Percentiles rank a stretch among this genome's conserved stretches.
These are phyloP conservation scores for Drosophila neotestacea DNA, from an alignment of 2,888 invertebrate genomes.

Conservation along the genomic window DNA sequence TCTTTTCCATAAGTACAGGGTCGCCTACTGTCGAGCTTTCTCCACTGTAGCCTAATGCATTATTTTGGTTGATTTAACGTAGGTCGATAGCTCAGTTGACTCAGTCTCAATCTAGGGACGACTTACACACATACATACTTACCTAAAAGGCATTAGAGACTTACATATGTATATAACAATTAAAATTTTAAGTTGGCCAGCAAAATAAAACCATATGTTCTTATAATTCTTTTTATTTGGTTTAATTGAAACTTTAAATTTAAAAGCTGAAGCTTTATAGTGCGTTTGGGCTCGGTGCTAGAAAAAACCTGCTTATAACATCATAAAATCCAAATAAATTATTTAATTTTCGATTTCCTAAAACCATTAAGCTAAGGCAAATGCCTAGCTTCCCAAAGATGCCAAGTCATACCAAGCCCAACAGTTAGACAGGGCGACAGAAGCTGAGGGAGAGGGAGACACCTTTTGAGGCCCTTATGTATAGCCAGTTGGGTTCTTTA, in stretches of 20 bases:
- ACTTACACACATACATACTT: slow-evolving; percentile 26
- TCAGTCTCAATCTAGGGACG: slow-evolving; percentile 38
- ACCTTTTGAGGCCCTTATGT: slow-evolving; percentile 39
- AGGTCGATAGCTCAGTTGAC: slow-evolving; percentile 41
- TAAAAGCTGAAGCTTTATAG: slow-evolving; percentile 70
- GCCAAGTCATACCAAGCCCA: slow-evolving; percentile 62
- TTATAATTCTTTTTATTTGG: slow-evolving; percentile 36
- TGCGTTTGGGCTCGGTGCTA: slow-evolving; percentile 37
- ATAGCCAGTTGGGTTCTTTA: slow-evolving; percentile 20
- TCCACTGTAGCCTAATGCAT: too few species aligned
- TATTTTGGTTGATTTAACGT: slow-evolving; percentile 45
- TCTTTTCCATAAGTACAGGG: too few species aligned
- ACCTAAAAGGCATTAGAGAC: slow-evolving; percentile 48
- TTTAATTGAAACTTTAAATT: slow-evolving; percentile 50
- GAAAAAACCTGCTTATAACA: slow-evolving; percentile 74
- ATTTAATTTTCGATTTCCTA: slow-evolving; percentile 80
- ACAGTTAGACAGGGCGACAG: slow-evolving; percentile 9
- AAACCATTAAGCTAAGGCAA: slow-evolving; percentile 74
- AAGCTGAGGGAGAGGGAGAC: not conserved
- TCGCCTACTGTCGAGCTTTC: too few species aligned
- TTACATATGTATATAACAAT: slow-evolving; percentile 51
- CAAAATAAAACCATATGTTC: slow-evolving; percentile 44
- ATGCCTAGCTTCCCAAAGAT: slow-evolving; percentile 69
- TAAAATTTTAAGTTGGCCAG: slow-evolving; percentile 5
- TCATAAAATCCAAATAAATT: slow-evolving; percentile 79